Evolutionary conservation across 2,797 vertebrate genomes (phyloP).

Genomic region (Hemitrygon akajei): DNA sequence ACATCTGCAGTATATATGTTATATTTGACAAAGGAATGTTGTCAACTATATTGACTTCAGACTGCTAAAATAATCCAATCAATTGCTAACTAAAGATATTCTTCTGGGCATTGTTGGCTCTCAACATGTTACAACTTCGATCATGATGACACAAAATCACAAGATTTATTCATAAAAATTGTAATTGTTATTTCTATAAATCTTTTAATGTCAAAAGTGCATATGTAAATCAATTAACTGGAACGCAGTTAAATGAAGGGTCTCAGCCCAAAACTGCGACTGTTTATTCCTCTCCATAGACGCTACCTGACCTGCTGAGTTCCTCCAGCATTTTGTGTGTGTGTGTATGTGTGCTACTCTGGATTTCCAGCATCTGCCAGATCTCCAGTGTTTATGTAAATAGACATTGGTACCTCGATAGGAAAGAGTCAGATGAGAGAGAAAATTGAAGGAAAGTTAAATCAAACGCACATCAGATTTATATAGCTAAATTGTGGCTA

Average conservation of each 20-base stretch:
- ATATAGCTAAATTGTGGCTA: neutral
- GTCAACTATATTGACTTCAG: too few relatives aligned
- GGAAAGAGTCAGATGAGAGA: neutral
- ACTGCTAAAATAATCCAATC: too few relatives aligned
- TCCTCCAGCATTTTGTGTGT: too few relatives aligned
- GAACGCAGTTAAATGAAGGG: too few relatives aligned
- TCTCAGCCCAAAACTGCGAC: too few relatives aligned
- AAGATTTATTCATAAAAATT: neutral
- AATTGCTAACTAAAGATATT: neutral
- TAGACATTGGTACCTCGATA: neutral
- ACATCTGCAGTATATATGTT: too few relatives aligned
- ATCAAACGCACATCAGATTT: neutral
- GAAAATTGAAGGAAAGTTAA: neutral
- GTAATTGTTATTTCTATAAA: neutral
- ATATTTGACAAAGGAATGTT: too few relatives aligned
- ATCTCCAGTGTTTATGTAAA: too few relatives aligned
- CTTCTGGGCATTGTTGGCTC: neutral
- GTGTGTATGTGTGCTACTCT: too few relatives aligned
- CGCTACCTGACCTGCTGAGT: too few relatives aligned
- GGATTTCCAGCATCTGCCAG: too few relatives aligned
- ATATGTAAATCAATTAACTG: neutral
- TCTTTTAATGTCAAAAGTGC: neutral
- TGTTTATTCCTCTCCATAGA: too few relatives aligned
- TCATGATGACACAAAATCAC: neutral
- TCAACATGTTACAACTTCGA: neutral